These are phyloP conservation scores for Enteromius trimaculatus DNA, from an alignment of 2,797 vertebrate species.

Conservation along the genomic window DNA sequence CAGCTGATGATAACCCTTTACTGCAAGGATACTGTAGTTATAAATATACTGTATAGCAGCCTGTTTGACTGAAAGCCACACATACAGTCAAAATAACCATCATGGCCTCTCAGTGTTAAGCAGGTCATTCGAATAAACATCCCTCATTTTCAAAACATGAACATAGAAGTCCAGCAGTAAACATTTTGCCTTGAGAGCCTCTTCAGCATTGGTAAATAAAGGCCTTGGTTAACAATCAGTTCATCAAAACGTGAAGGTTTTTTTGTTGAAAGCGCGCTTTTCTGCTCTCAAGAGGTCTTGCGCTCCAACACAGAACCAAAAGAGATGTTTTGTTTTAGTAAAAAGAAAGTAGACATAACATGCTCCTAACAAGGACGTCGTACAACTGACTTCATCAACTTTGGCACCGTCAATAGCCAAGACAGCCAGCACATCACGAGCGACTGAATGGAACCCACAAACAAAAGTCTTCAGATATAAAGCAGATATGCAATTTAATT, in stretches of 20 bases:
- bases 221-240: constrained; percentile 48
- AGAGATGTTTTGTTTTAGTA: constrained; percentile 26
- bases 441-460: constrained; percentile 14
- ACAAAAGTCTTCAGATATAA: constrained; percentile 50
- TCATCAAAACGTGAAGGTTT: constrained; percentile 50
- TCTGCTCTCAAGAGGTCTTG: constrained; percentile 27
- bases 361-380: constrained; percentile 46
- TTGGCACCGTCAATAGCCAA: constrained; percentile 32
- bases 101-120: constrained; percentile 25
- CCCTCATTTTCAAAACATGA: constrained; percentile 31
- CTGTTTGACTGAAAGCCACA: not conserved
- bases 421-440: constrained; percentile 18
- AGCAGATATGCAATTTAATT: constrained; percentile 53
- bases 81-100: constrained; percentile 23
- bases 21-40: constrained; percentile 30
- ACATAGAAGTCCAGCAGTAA: constrained; percentile 5
- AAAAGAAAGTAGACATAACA: constrained; percentile 26
- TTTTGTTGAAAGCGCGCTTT: constrained; percentile 39
- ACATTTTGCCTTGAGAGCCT: constrained; percentile 55
- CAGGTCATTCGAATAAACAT: constrained; percentile 33
- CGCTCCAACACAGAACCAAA: constrained; percentile 18
- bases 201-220: constrained; percentile 49
- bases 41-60: not conserved
- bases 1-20: not conserved
- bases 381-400: constrained; percentile 41